Conservation (phyloP, 2,113 vertebrate species). For the Ivindomyrus marchei region DNA sequence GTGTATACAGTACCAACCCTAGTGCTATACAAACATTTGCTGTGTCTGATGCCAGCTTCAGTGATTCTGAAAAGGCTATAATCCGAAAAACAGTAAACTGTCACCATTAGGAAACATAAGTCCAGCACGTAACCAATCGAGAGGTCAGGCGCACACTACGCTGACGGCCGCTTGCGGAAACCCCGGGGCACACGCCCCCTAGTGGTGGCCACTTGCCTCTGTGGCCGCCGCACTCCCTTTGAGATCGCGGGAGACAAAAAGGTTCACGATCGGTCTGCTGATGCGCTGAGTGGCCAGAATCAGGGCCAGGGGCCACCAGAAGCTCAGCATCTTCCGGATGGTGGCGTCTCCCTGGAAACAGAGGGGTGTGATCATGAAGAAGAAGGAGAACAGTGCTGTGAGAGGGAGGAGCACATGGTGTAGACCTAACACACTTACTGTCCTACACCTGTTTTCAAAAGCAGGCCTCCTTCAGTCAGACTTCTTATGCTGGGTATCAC, state of each 20-base stretch:
- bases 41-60: not conserved
- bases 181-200: not conserved
- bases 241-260: conserved; percentile 90
- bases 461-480: not conserved
- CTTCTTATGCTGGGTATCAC: not conserved
- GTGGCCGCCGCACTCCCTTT: conserved; percentile 31
- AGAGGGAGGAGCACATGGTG: not conserved
- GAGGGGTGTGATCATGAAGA: not conserved
- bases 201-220: conserved; percentile 29
- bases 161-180: not conserved
- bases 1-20: not conserved
- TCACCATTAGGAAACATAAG: not conserved
- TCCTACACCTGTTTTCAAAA: not conserved
- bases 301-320: conserved; percentile 41
- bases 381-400: not conserved
- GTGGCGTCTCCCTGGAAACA: conserved; percentile 82
- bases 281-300: conserved; percentile 82
- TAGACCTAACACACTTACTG: not conserved
- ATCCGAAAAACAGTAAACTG: not conserved
- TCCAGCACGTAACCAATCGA: not conserved
- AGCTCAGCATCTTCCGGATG: conserved; percentile 90
- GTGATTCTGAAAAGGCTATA: not conserved
- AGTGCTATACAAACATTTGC: not conserved
- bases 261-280: conserved; percentile 93
- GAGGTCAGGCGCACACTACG: not conserved